A percentile compares a stretch with the other conserved stretches of the same genome.
These are phyloP conservation scores for Muscicapa adusta DNA, from an alignment of 2,113 vertebrate genomes.

Conservation along the genomic window DNA sequence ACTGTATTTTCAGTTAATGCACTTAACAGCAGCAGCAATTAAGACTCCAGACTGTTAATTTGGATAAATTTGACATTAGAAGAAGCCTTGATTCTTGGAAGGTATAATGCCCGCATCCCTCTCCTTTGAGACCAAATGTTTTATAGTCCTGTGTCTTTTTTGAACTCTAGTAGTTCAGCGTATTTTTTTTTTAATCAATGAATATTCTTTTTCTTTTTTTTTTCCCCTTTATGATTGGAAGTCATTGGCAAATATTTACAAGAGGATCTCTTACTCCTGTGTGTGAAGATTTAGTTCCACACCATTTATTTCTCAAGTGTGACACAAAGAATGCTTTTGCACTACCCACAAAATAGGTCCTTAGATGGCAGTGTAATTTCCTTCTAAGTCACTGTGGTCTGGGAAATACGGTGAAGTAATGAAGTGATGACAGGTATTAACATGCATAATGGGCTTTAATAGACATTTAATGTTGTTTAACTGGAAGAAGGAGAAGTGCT, in stretches of 20 bases:
- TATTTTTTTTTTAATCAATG: background rate
- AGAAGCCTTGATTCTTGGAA: slow-evolving; percentile 22
- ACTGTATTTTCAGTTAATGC: slow-evolving; percentile 65
- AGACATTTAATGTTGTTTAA: slow-evolving; percentile 76
- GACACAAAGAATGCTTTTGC: slow-evolving; percentile 27
- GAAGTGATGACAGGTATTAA: slow-evolving; percentile 79
- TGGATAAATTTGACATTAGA: slow-evolving; percentile 42
- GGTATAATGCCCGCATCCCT: background rate
- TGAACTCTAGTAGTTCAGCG: background rate
- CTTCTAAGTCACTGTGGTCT: slow-evolving; percentile 48
- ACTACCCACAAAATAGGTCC: slow-evolving; percentile 17
- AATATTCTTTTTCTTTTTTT: background rate
- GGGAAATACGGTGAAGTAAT: slow-evolving; percentile 64
- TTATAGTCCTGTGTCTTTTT: background rate
- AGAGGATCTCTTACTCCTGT: background rate
- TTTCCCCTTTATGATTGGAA: background rate
- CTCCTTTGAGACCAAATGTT: background rate
- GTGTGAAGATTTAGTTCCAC: slow-evolving; percentile 32
- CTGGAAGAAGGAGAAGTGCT: slow-evolving; percentile 62
- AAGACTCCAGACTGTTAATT: slow-evolving; percentile 53
- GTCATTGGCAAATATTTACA: background rate
- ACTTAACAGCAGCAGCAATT: slow-evolving; percentile 62
- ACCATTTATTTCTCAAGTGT: slow-evolving; percentile 31
- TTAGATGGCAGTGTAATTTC: slow-evolving; percentile 45
- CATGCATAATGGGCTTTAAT: slow-evolving; percentile 78